Percentiles rank a stretch among this genome's conserved stretches.
Conservation (phyloP, 2,888 invertebrate species). For the Idaea biselata region DNA sequence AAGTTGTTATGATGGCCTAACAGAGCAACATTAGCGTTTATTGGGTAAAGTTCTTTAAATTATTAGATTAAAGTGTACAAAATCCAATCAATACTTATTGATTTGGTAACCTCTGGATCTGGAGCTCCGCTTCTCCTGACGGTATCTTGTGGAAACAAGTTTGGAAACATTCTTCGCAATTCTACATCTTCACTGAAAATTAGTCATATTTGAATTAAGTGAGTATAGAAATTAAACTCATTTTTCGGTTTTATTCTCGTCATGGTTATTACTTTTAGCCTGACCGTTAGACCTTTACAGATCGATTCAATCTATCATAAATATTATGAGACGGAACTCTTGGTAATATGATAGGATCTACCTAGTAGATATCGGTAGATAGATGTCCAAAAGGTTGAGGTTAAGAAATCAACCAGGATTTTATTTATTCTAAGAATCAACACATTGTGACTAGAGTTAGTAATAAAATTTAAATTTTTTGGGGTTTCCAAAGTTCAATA, state of each 20-base stretch:
- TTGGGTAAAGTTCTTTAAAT: no score
- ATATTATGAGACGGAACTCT: no score
- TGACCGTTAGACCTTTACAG: no score
- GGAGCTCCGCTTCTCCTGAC: slow-evolving; percentile 56
- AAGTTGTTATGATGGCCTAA: no score
- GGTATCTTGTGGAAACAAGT: slow-evolving; percentile 68
- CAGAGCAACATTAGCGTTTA: no score
- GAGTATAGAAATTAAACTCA: no score
- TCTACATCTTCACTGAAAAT: slow-evolving; percentile 67
- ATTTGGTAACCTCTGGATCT: slow-evolving; percentile 54
- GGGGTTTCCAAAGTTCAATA: background rate
- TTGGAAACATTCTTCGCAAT: slow-evolving; percentile 64
- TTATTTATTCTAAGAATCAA: background rate
- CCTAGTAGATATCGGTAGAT: background rate
- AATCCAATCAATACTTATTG: no score
- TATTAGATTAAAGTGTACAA: no score
- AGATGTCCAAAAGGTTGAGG: slow-evolving; percentile 4
- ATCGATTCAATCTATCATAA: no score
- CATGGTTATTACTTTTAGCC: no score
- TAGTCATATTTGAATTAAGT: background rate
- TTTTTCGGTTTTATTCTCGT: no score
- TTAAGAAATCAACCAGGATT: background rate
- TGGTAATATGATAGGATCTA: background rate
- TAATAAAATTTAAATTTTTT: background rate
- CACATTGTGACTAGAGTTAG: background rate